These are phyloP conservation scores for Spondyliosoma cantharus DNA, from an alignment of 2,797 vertebrate genomes.

Conservation along the genomic window DNA sequence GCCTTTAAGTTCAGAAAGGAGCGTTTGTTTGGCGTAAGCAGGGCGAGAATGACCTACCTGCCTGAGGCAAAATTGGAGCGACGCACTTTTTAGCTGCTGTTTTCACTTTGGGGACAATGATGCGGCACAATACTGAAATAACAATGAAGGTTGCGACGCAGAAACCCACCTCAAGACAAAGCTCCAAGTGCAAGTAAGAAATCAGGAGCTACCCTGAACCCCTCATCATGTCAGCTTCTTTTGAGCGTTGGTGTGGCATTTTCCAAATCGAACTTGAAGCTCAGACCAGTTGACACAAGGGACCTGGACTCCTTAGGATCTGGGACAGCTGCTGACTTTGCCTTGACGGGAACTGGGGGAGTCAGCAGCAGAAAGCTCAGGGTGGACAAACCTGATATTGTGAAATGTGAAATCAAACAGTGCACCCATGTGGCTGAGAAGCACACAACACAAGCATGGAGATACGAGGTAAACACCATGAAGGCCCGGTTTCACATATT, in stretches of 20 bases:
- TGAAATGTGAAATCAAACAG: conserved; percentile 46
- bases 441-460: neutral
- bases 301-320: neutral
- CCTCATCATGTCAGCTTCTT: neutral
- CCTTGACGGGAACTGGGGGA: neutral
- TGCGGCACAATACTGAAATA: neutral
- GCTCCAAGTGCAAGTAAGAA: neutral
- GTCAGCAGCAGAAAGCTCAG: neutral
- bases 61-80: neutral
- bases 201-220: neutral
- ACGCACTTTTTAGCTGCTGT: neutral
- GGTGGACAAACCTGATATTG: neutral
- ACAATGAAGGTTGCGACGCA: neutral
- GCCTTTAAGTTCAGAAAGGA: neutral
- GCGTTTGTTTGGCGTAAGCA: neutral
- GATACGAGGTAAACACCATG: no score
- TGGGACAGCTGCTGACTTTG: neutral
- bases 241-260: neutral
- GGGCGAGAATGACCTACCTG: neutral
- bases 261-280: neutral
- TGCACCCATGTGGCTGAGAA: conserved; percentile 57
- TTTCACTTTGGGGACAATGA: neutral
- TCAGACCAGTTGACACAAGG: neutral
- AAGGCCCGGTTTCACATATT: neutral
- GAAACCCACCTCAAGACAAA: neutral